A percentile compares a stretch with the other conserved stretches of the same genome.
Evolutionary conservation across 2,113 vertebrate species (phyloP).

Genomic region (Perca fluviatilis): DNA sequence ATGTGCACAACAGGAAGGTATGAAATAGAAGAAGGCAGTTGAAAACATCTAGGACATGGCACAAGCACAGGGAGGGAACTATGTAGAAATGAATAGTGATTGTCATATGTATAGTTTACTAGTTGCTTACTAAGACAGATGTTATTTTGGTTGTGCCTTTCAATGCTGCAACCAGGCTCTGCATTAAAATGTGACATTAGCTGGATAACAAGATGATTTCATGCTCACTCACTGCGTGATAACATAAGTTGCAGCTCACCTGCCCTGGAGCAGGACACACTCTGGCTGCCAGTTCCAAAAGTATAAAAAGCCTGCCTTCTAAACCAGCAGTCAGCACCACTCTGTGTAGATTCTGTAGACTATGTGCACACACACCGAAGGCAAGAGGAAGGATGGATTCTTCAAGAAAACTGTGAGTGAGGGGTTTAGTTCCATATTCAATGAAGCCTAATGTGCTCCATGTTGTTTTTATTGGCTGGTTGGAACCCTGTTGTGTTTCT

Average conservation of each 20-base stretch:
- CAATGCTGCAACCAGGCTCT: not conserved
- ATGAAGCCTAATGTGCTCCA: not conserved
- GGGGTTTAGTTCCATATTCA: not conserved
- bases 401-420: not conserved
- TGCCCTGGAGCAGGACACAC: not conserved
- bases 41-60: no score
- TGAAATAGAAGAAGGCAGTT: not conserved
- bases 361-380: not conserved
- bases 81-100: not conserved
- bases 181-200: no score
- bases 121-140: not conserved
- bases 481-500: not conserved
- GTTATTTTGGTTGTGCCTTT: not conserved
- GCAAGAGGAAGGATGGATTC: not conserved
- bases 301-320: not conserved
- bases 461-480: not conserved
- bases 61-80: not conserved
- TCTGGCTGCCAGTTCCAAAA: not conserved
- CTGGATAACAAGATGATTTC: not conserved
- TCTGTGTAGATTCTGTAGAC: not conserved
- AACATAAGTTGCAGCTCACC: not conserved
- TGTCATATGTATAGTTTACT: not conserved
- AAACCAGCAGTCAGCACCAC: not conserved
- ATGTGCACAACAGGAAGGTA: not conserved
- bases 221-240: not conserved